Base-by-base conservation (phyloP, 2,888 invertebrate genomes). In the Chelonus formosanus region DNA sequence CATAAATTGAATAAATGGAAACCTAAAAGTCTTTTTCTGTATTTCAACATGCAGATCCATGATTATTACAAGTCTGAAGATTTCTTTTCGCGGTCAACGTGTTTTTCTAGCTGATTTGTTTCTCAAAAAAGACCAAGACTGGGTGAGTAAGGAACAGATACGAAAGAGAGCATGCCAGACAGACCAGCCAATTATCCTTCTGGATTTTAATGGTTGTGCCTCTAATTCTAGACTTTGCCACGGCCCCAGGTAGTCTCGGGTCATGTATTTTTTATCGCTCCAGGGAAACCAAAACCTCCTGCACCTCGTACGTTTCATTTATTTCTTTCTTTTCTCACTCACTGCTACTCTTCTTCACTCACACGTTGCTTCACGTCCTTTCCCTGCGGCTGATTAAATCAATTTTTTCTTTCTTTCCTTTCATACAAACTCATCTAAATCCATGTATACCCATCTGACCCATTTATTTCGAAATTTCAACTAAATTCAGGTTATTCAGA, bases 161-260 rank as follows among this genome's bases (percentile, higher is more conserved):
- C n/a, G 10, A 48, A 48, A n/a, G 50, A 53, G 53, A 44, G 59
- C 48, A 53, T 62, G 32, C 64, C 63, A 47, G 61, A 59, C 57
- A 63, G 20, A 20, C 67, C 58, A 65, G 71, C 73, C 80, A 75
- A 74, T 79, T 80, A 80, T 80, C 78, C 76, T 76, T 71, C 70
- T 74, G 76, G 75, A 69, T 77, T 78, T 80, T 79, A 79, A 80
- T 80, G 80, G 75, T 71, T 73, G 73, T 67, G 72, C 73, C 76
- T 75, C 76, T 77, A 80, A 80, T 80, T 80, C 78, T 79, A 79
- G 78, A 79, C 75, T 66, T 76, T 69, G 70, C 71, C 68, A 61
- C 66, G 63, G 64, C 66, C 66, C 64, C 74, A 70, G 72, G 71
- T 73, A 73, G 70, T 67, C 68, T 59, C 68, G 68, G 70, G 68